phyloP scores from a whole-genome alignment of 2,113 vertebrate genomes.

The Austrofundulus limnaeus region DNA sequence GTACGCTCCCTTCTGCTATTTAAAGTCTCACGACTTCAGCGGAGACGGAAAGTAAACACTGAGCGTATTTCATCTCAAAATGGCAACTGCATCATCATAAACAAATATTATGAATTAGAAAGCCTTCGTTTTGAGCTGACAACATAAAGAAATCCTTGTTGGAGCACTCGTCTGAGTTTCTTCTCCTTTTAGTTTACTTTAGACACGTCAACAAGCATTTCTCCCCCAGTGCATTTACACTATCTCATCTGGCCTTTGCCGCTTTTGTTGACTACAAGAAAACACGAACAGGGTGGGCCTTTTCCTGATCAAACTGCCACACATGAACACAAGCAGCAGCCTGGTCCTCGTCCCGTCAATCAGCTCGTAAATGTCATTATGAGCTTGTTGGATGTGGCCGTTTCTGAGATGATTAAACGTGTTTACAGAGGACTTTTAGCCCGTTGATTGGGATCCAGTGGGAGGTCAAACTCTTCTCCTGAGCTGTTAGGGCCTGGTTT shows the following conservation, averaged over 20 bases:
- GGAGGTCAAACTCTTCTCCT: constrained; percentile 23
- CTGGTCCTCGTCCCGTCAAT: constrained; percentile 64
- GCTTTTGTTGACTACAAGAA: constrained; percentile 14
- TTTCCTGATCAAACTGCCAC: constrained; percentile 25
- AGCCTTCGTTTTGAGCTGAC: neutral
- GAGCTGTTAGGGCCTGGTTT: constrained; percentile 48
- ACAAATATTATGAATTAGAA: constrained; percentile 35
- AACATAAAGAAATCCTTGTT: constrained; percentile 42
- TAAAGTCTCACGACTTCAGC: constrained; percentile 1
- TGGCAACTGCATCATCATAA: constrained; percentile 13
- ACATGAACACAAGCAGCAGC: neutral
- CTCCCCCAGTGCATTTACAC: neutral
- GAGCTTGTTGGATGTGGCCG: constrained; percentile 41
- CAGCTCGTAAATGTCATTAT: constrained; percentile 69
- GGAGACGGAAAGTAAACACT: constrained; percentile 52
- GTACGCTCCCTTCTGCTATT: constrained; percentile 13
- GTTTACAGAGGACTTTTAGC: constrained; percentile 50
- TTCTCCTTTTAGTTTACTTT: constrained; percentile 16
- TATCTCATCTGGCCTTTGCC: constrained; percentile 17
- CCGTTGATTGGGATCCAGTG: constrained; percentile 29
- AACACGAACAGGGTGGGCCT: constrained; percentile 11
- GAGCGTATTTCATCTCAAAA: constrained; percentile 35
- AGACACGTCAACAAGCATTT: constrained; percentile 15
- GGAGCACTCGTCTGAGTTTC: neutral
- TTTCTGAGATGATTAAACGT: constrained; percentile 38